phyloP scores from a whole-genome alignment of 1,140 invertebrate genomes.

The Caenorhabditis inopinata region DNA sequence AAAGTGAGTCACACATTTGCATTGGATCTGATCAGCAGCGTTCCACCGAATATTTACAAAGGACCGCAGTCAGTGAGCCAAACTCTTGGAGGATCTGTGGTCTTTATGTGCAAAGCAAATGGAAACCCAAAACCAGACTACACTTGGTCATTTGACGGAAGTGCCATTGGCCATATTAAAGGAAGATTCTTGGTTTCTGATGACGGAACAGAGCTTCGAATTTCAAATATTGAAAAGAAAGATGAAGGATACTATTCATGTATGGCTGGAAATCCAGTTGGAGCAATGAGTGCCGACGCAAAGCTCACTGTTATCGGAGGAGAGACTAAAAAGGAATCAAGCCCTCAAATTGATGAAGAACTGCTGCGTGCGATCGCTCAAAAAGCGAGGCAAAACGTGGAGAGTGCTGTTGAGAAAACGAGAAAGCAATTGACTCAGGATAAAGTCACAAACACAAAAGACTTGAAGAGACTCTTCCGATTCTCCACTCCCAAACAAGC shows the following conservation, averaged over 20 bases:
- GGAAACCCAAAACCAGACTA: constrained; percentile 54
- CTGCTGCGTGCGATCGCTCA: constrained; percentile 56
- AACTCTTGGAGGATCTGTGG: constrained; percentile 24
- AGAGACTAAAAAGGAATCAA: not conserved
- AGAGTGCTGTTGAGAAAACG: constrained; percentile 61
- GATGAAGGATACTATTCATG: constrained; percentile 60
- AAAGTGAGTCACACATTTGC: constrained; percentile 10
- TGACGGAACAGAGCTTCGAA: constrained; percentile 58
- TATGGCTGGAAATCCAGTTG: constrained; percentile 57
- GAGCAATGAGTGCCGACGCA: constrained; percentile 44
- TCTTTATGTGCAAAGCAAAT: constrained; percentile 47
- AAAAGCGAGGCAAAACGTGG: constrained; percentile 60
- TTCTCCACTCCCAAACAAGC: constrained; percentile 59
- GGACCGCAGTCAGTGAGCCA: constrained; percentile 27
- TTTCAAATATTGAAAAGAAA: constrained; percentile 47
- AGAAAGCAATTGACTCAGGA: constrained; percentile 52
- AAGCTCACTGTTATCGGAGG: constrained; percentile 33
- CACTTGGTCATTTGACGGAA: constrained; percentile 63
- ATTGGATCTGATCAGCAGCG: constrained; percentile 41
- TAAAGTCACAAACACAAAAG: constrained; percentile 49
- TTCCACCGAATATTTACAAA: constrained; percentile 40
- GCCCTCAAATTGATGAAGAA: constrained; percentile 35
- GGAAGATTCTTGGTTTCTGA: constrained; percentile 47
- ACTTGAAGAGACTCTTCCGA: constrained; percentile 62
- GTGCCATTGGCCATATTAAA: constrained; percentile 56